Evolutionary conservation across 1,140 invertebrate genomes (phyloP).

Genomic region (Rhopalosiphum maidis): DNA sequence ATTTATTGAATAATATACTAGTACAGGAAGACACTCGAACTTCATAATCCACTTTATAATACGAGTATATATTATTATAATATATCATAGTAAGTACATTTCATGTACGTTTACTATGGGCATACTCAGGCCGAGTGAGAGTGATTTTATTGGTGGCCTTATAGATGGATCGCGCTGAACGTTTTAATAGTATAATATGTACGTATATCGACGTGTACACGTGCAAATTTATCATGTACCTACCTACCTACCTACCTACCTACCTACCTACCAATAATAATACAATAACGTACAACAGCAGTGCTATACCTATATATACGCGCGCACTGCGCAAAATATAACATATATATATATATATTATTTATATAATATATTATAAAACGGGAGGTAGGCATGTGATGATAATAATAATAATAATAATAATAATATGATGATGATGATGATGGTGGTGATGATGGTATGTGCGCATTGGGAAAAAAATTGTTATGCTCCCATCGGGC

Average conservation of each 20-base stretch:
- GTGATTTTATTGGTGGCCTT: neutral
- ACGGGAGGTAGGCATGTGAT: neutral
- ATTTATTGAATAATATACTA: neutral
- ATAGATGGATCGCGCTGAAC: neutral
- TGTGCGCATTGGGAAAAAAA: neutral
- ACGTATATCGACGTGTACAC: neutral
- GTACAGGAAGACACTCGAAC: neutral
- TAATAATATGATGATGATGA: no score
- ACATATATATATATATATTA: neutral
- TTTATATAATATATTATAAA: neutral
- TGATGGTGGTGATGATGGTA: neutral
- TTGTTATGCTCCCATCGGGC: neutral
- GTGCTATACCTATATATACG: neutral
- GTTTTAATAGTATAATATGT: neutral
- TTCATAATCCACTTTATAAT: neutral
- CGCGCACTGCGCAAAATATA: neutral
- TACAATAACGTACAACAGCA: neutral
- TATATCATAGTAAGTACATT: neutral
- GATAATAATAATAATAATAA: neutral
- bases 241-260: neutral
- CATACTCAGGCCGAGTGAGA: neutral
- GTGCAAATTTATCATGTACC: neutral
- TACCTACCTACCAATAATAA: neutral
- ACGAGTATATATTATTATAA: neutral
- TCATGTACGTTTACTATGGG: neutral